Conservation (phyloP, 2,113 vertebrate genomes). For the Dolichotis patagonum region DNA sequence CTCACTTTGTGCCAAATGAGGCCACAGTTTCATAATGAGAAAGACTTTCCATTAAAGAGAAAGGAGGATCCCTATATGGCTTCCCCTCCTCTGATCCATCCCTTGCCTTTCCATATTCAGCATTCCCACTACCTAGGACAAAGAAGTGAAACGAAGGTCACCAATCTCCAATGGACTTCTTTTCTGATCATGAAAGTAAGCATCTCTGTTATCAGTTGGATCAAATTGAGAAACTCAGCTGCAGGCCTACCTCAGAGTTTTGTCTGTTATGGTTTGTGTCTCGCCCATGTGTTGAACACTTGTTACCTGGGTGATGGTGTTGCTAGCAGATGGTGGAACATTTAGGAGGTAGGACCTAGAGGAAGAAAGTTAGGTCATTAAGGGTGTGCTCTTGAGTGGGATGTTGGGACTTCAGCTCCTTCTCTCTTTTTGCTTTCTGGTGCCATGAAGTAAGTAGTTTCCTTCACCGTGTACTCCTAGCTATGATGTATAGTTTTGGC, state of each 20-base stretch:
- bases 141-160: neutral
- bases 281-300: neutral
- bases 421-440: neutral
- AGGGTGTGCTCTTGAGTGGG: neutral
- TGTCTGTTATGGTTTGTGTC: neutral
- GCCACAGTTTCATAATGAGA: slow-evolving; percentile 67
- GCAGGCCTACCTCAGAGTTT: neutral
- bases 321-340: neutral
- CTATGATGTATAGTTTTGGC: neutral
- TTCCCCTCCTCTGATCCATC: neutral
- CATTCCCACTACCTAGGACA: neutral
- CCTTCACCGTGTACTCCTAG: neutral
- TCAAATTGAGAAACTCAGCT: neutral
- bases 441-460: neutral
- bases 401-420: too few species aligned
- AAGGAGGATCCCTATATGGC: neutral
- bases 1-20: slow-evolving; percentile 67
- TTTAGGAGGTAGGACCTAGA: neutral
- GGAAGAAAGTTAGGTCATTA: neutral
- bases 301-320: neutral
- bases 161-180: neutral
- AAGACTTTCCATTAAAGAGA: slow-evolving; percentile 67
- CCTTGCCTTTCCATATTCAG: neutral
- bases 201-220: neutral
- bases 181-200: neutral